A percentile compares a stretch with the other conserved stretches of the same genome.
phyloP scores from a whole-genome alignment of 1,140 invertebrate species.

The Bombus vancouverensis region DNA sequence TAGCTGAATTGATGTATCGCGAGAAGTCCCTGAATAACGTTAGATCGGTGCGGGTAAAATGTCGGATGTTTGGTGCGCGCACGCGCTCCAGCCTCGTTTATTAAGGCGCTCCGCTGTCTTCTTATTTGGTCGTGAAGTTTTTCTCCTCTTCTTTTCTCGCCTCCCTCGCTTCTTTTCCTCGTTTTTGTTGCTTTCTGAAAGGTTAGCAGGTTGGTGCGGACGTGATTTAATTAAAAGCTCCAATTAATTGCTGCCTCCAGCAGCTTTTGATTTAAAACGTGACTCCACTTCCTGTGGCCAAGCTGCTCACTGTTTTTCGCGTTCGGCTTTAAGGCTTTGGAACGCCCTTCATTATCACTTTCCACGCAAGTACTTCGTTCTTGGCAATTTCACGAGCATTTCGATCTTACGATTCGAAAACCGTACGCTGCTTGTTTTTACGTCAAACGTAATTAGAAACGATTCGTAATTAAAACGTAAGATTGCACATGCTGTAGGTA shows the following conservation, averaged over 20 bases:
- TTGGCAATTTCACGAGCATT: not conserved
- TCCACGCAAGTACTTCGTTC: not conserved
- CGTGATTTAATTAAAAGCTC: slow-evolving; percentile 38
- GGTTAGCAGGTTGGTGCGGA: not conserved
- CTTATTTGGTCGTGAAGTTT: not conserved
- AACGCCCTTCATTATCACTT: too few species aligned
- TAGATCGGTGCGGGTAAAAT: slow-evolving; percentile 14
- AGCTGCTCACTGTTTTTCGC: not conserved
- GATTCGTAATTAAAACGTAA: too few species aligned
- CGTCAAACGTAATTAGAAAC: not conserved
- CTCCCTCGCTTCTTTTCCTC: not conserved
- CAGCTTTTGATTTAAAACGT: not conserved
- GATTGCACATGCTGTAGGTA: too few species aligned
- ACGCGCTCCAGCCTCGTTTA: not conserved
- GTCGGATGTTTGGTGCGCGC: slow-evolving; percentile 22
- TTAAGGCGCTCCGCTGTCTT: not conserved
- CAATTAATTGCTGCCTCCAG: slow-evolving; percentile 22
- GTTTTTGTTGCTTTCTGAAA: not conserved
- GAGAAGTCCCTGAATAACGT: slow-evolving; percentile 1
- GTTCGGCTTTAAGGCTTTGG: not conserved
- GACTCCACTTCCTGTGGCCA: not conserved
- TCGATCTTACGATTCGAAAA: too few species aligned
- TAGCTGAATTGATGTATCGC: not conserved
- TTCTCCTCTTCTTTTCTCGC: not conserved
- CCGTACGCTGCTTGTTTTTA: not conserved